Conservation (phyloP, 2,797 vertebrate genomes). For the Pseudotriccus pelzelni region DNA sequence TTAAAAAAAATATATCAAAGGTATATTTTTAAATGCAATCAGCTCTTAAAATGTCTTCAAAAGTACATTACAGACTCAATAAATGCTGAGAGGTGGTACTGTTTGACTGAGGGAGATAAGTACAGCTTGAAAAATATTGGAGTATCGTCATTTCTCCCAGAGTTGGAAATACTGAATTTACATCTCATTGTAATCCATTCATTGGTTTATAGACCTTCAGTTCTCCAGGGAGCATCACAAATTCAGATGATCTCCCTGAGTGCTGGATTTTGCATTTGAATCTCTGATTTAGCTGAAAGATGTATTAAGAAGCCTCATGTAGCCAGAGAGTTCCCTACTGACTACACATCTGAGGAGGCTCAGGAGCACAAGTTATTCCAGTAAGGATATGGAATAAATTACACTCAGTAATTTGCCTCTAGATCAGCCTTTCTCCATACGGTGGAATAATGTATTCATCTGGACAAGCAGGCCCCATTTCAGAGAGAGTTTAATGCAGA, state of each 20-base stretch:
- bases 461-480: conserved; percentile 43
- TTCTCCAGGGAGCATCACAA: conserved; percentile 54
- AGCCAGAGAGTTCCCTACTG: conserved; percentile 59
- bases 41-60: not conserved
- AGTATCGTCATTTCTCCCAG: not conserved
- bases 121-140: conserved; percentile 20
- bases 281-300: conserved; percentile 70
- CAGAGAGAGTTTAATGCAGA: conserved; percentile 33
- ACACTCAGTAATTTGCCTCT: conserved; percentile 49
- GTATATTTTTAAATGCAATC: not conserved
- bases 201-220: conserved; percentile 56
- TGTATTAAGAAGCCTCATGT: conserved; percentile 52
- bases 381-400: conserved; percentile 58
- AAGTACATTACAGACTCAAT: not conserved
- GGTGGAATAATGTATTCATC: conserved; percentile 49
- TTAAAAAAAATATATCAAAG: not conserved
- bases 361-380: conserved; percentile 49
- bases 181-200: conserved; percentile 63
- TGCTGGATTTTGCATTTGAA: conserved; percentile 51
- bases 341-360: conserved; percentile 50
- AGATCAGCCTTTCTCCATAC: conserved; percentile 44
- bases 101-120: not conserved
- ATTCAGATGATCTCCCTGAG: conserved; percentile 53
- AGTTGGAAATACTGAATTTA: conserved; percentile 33
- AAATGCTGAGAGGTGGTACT: not conserved